These are phyloP conservation scores for Microctonus brassicae DNA, from an alignment of 2,888 invertebrate species.

Conservation along the genomic window DNA sequence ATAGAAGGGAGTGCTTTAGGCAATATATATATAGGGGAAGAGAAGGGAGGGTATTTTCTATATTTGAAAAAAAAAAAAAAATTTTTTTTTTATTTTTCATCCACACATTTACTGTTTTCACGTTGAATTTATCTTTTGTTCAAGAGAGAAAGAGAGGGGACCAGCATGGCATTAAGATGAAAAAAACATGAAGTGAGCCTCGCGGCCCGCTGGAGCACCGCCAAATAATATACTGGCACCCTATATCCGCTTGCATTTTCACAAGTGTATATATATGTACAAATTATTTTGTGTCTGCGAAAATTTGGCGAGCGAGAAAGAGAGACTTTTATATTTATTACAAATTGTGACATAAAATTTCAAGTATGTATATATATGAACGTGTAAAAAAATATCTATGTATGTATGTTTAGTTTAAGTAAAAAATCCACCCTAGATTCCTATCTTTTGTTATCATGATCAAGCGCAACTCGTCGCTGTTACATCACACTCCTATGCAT, in stretches of 20 bases:
- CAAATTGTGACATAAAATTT: constrained; percentile 60
- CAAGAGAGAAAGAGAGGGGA: constrained; percentile 28
- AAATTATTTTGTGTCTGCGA: constrained; percentile 28
- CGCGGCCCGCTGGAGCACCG: constrained; percentile 66
- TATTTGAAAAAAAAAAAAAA: background rate
- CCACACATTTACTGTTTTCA: constrained; percentile 24
- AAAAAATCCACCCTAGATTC: constrained; percentile 33
- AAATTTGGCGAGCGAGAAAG: constrained; percentile 30
- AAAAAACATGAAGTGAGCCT: constrained; percentile 66
- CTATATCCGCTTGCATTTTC: constrained; percentile 50
- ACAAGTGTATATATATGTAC: constrained; percentile 28
- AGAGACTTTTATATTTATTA: constrained; percentile 67
- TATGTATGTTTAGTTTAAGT: constrained; percentile 42
- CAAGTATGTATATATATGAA: constrained; percentile 37
- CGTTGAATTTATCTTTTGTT: constrained; percentile 47
- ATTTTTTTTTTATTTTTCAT: constrained; percentile 11
- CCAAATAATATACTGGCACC: constrained; percentile 68
- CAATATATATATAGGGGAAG: background rate
- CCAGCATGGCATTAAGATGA: constrained; percentile 65
- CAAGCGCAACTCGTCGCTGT: constrained; percentile 41
- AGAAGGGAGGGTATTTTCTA: background rate
- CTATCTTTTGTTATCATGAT: constrained; percentile 59
- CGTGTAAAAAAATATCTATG: too few relatives aligned
- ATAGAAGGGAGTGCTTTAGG: background rate
- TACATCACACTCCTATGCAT: background rate